Evolutionary conservation across 64 coral and sea anemone species (phyloP), one percentile per base, ranked within the genome.

Genomic region (Montipora cactus): DNA sequence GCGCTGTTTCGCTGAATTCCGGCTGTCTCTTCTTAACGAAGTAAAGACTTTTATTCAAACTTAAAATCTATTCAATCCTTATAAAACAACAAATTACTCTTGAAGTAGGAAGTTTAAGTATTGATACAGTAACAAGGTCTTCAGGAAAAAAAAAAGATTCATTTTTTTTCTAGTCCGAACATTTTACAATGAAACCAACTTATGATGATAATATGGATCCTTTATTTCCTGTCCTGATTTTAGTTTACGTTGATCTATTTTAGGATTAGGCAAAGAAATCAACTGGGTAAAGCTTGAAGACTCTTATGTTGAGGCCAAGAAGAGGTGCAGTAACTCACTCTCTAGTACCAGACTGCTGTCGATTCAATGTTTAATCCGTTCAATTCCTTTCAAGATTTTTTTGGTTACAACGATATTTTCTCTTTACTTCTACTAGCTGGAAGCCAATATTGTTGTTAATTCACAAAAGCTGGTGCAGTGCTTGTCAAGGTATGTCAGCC

Each of bases 391-490:
- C 14, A 19, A 16, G 59, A 64, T 64, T 12, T 64, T 0, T 64
- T 12, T 0, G 9, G 59, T 3, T 64, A 12, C 13, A 14, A 64
- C 16, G 45, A 9, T 16, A 7, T 62, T 19, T 61, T 82, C 59
- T 67, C 7, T 59, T 76, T 89, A 50, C 48, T 55, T 93, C 18
- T 85, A 53, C 10, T 46, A 98, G 97, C 13, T 91, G 91, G 94
- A 95, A 92, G 58, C 97, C 97, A 50, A 87, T 98, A 22, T 78
- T 98, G 47, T 66, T 98, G 20, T 83, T 98, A 1, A 91, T 98
- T 62, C 92, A 95, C 66, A 98, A 98, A 68, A 98, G 88, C 12
- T 98, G 97, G 97, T 98, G 97, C 80, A 94, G 79, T 86, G 94
- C 97, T 21, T 98, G 97, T 77, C 89, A 98, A 53, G 85, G 97